A percentile compares a stretch with the other conserved stretches of the same genome.
Evolutionary conservation across 2,797 vertebrate genomes (phyloP).

Genomic region (Gephyroberyx darwinii): DNA sequence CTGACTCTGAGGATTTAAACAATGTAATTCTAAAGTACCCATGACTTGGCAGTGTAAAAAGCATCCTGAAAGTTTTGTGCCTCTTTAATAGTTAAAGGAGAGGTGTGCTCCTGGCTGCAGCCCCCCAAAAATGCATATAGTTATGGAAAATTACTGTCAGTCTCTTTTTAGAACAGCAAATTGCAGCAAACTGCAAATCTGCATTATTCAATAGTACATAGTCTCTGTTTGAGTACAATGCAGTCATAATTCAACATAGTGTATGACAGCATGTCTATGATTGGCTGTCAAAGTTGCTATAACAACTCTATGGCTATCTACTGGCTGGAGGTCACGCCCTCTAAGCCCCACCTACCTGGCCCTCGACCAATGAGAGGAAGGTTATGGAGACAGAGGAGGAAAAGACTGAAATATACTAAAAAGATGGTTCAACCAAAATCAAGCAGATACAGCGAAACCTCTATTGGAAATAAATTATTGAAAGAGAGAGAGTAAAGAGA

Average conservation of each 20-base stretch:
- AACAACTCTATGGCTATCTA: not conserved
- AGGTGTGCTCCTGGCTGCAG: conserved; percentile 4
- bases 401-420: conserved; percentile 39
- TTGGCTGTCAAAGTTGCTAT: conserved; percentile 30
- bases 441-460: conserved; percentile 69
- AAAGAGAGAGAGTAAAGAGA: conserved; percentile 38
- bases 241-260: too few species aligned
- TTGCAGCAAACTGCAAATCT: too few species aligned
- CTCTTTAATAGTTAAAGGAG: conserved; percentile 2
- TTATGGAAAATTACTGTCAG: not conserved
- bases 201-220: not conserved
- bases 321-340: conserved; percentile 15
- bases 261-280: conserved; percentile 16
- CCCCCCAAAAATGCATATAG: not conserved
- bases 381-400: conserved; percentile 19
- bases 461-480: conserved; percentile 79
- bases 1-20: too few species aligned
- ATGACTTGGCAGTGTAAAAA: not conserved
- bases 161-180: conserved; percentile 1
- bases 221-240: too few species aligned
- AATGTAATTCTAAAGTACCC: not conserved
- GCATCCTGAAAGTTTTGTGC: not conserved
- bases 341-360: conserved; percentile 34
- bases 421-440: conserved; percentile 72
- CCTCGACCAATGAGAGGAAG: conserved; percentile 56